Evolutionary conservation across 2,113 vertebrate genomes (phyloP), one percentile per base, ranked within the genome.

Genomic region (Chunga burmeisteri): DNA sequence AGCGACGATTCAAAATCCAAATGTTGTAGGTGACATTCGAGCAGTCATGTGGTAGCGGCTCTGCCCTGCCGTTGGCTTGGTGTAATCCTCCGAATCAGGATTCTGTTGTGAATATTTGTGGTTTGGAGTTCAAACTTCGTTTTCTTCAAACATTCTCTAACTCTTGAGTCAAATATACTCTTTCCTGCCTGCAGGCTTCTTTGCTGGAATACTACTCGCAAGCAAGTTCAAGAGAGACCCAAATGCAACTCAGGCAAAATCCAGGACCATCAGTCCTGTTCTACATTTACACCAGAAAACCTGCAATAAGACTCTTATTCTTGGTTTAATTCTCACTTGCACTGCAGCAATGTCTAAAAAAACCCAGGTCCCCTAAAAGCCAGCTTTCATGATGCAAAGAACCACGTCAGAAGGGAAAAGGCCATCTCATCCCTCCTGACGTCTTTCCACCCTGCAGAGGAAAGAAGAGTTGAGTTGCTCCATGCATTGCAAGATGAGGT

Each of bases 101-200:
- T 23, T 86, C 80, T 91, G 81, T 72, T 94, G 80, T 90, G 86
- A 81, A 90, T 94, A 68, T 58, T 96, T 94, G 95, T 72, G 94
- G 96, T 78, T 71, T 88, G 77, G 52, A 86, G 80, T 68, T 95
- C 92, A 88, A 91, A 81, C 68, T 93, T 88, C 72, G 65, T 90
- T 91, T 93, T 95, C 90, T 91, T 94, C 92, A 89, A 96, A 47
- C 40, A 3, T 67, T 86, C 72, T 52, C 56, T 36, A 70, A 27
- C 2, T 4, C 36, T 44, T 6, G 1, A 89, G 81, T 25, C 38
- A 32, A 75, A 86, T 4, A 6, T 59, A 63, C 72, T 83, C 85
- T 78, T 93, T 81, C 29, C 63, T 92, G 79, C 82, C 96, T 62
- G 46, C 62, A 85, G 84, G 40, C 49, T 52, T 80, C 80, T 59